Percentiles rank a stretch among this genome's conserved stretches.
Evolutionary conservation across 2,113 vertebrate species (phyloP).

Genomic region (Setophaga coronata): DNA sequence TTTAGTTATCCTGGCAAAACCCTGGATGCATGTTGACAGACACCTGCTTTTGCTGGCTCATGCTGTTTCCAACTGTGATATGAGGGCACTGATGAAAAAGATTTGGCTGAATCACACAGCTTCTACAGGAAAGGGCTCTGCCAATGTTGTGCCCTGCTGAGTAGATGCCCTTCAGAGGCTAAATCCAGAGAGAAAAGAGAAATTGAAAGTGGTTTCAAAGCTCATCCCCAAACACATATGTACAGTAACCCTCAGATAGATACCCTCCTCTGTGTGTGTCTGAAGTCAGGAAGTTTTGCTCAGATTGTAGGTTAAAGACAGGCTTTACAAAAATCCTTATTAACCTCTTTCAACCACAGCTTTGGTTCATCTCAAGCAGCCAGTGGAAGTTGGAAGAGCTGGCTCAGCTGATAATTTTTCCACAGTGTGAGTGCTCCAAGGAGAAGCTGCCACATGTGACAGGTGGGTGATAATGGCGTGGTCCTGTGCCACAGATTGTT

Average conservation of each 20-base stretch:
- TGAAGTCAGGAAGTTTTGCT: neutral
- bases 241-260: neutral
- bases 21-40: neutral
- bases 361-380: neutral
- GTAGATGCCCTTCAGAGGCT: neutral
- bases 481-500: neutral
- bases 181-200: neutral
- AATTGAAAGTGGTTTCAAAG: neutral
- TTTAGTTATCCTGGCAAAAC: neutral
- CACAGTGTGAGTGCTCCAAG: neutral
- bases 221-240: neutral
- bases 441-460: neutral
- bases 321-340: neutral
- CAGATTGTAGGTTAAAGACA: neutral
- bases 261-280: neutral
- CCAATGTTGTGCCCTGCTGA: neutral
- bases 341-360: neutral
- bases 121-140: neutral
- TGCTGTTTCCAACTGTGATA: neutral
- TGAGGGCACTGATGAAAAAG: neutral
- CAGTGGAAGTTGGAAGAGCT: neutral
- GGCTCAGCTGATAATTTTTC: neutral
- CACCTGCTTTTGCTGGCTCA: slow-evolving; percentile 1
- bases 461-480: rapidly evolving
- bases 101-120: neutral